A percentile compares a stretch with the other conserved stretches of the same genome.
Conservation (phyloP, 1,140 invertebrate species). For the Musca vetustissima region DNA sequence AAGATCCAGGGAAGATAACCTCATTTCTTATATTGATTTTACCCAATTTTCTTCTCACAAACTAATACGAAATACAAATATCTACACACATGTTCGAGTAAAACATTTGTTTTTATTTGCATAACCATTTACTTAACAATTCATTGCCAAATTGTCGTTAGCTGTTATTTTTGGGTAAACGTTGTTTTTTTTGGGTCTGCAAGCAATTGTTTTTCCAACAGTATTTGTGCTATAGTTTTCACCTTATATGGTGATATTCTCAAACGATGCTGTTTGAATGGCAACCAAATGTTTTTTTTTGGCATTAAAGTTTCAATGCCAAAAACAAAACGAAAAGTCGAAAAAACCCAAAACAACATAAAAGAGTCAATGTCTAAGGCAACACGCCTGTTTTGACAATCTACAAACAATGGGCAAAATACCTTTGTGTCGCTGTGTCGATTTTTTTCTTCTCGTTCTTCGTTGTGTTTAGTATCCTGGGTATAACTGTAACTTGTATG, state of each 20-base stretch:
- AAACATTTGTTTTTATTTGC: background rate
- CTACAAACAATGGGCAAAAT: slow-evolving; percentile 2
- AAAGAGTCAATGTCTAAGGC: background rate
- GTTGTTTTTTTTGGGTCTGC: background rate
- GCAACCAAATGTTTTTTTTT: background rate
- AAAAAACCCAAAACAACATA: background rate
- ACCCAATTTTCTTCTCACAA: too few relatives aligned
- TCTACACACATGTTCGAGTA: too few relatives aligned
- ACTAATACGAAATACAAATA: too few relatives aligned
- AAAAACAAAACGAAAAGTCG: background rate
- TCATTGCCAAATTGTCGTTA: slow-evolving; percentile 19
- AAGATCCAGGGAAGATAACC: too few relatives aligned
- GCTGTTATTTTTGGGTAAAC: background rate
- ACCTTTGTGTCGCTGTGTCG: too few relatives aligned
- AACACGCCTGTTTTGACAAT: too few relatives aligned
- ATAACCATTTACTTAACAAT: slow-evolving; percentile 14
- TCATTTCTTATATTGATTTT: too few relatives aligned
- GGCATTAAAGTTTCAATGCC: background rate
- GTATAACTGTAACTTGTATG: background rate
- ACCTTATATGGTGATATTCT: slow-evolving; percentile 15
- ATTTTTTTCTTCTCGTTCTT: too few relatives aligned
- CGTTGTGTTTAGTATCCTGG: too few relatives aligned
- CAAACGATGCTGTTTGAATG: background rate
- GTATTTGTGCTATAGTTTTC: slow-evolving; percentile 1
- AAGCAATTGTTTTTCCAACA: background rate